Evolutionary conservation across 2,888 invertebrate species (phyloP), one percentile per base, ranked within the genome.

Genomic region (Apodemia hepburni): DNA sequence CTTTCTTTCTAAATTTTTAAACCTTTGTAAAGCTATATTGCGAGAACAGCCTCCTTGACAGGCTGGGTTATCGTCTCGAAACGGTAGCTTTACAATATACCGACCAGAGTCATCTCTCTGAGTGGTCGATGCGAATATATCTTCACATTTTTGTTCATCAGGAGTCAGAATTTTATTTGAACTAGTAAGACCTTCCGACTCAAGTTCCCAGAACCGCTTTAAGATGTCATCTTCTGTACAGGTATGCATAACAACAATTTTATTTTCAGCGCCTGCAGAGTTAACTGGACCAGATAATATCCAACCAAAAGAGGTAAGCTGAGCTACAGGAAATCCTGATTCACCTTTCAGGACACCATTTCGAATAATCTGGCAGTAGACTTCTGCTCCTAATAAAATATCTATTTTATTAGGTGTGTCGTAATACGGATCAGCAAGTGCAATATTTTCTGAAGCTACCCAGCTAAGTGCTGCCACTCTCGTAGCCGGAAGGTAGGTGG

Each of bases 361-460:
- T 8, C 58, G 6, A 29, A 73, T 58, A 9, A 73, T 64, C 57
- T 66, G 61, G 35, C 69, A 61, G 33, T 72, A 73, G 7, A 73
- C 65, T 12, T 73, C 72, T n/a, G 71, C 71, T 29, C 73, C 73
- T 11, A 73, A 61, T 27, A 73, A 60, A 33, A 72, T 11, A 42
- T 71, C 69, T 1, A 65, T 70, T 64, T 65, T 69, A 61, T 61
- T 61, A 58, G 70, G 68, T 59, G 58, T 66, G 58, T 62, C 45
- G 47, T 63, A 68, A 11, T 27, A 17, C 9, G 64, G 65, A 61
- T 68, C 68, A 18, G 66, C 66, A 33, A 68, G 61, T 5, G 51
- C 29, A 5, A 61, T 11, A 3, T 49, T 59, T 35, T 42, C 27
- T 17, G 60, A 27, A 15, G 49, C 61, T n/a, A 59, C 29, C 61